Conservation (phyloP, 2,888 invertebrate species). For the Pinctada fucata region DNA sequence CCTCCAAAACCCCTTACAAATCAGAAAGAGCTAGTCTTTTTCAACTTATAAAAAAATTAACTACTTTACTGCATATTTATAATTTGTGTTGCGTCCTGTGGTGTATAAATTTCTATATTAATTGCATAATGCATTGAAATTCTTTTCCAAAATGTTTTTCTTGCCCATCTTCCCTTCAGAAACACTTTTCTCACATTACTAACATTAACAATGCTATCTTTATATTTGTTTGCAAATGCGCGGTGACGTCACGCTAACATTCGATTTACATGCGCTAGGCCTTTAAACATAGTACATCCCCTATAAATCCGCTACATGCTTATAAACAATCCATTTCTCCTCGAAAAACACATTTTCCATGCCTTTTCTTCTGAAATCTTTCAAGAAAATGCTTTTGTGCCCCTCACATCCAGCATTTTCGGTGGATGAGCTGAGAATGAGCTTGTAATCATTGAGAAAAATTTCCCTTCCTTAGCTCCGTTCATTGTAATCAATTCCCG, state of each 20-base stretch:
- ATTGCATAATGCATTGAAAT: no score
- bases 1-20: no score
- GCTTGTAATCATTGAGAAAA: neutral
- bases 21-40: no score
- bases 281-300: slow-evolving; percentile 7
- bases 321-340: neutral
- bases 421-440: neutral
- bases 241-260: slow-evolving; percentile 39
- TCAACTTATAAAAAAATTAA: no score
- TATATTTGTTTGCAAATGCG: slow-evolving; percentile 41
- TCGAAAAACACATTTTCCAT: neutral
- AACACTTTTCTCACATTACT: slow-evolving; percentile 14
- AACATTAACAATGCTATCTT: slow-evolving; percentile 29
- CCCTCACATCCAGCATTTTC: neutral
- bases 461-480: neutral
- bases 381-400: no score
- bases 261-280: slow-evolving; percentile 42
- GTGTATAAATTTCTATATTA: no score
- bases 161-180: no score
- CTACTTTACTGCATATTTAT: no score
- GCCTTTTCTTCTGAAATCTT: no score
- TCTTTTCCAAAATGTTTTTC: no score
- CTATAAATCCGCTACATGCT: neutral
- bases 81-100: no score
- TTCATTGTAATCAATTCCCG: neutral